These are phyloP conservation scores for Apodemia duryi DNA, from an alignment of 2,888 invertebrate species.

Conservation along the genomic window DNA sequence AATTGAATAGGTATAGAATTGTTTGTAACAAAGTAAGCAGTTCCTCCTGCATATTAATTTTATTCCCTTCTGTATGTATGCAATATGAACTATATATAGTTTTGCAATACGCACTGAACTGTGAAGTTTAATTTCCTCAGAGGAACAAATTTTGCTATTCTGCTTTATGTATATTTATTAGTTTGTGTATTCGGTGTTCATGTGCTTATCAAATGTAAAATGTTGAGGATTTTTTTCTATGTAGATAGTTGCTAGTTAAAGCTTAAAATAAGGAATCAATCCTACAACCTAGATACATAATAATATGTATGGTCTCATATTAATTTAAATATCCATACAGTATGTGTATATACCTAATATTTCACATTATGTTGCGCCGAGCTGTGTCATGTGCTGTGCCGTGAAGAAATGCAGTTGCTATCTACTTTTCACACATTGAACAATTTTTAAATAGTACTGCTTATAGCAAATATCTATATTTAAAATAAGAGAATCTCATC, in stretches of 20 bases:
- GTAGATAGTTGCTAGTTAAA: no score
- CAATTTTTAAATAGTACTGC: conserved; percentile 23
- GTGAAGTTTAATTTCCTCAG: no score
- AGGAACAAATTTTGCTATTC: no score
- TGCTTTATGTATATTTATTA: not conserved
- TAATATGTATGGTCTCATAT: no score
- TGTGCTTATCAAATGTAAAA: not conserved
- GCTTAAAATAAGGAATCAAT: no score
- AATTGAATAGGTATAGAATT: not conserved
- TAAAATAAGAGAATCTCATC: conserved; percentile 56
- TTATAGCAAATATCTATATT: conserved; percentile 19
- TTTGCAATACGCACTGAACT: no score
- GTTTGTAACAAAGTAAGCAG: not conserved
- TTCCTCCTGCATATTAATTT: not conserved
- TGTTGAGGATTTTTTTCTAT: not conserved
- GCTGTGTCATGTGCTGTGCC: conserved; percentile 10
- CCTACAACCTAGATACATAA: no score
- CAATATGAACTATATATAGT: not conserved
- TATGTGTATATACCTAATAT: no score
- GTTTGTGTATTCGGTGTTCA: not conserved
- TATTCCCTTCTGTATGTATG: not conserved
- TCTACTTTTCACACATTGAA: conserved; percentile 22
- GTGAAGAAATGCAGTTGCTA: conserved; percentile 5
- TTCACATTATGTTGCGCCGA: no score
- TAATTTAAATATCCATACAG: no score